phyloP scores from a whole-genome alignment of 2,888 invertebrate species.

The Epicampocera succincta region DNA sequence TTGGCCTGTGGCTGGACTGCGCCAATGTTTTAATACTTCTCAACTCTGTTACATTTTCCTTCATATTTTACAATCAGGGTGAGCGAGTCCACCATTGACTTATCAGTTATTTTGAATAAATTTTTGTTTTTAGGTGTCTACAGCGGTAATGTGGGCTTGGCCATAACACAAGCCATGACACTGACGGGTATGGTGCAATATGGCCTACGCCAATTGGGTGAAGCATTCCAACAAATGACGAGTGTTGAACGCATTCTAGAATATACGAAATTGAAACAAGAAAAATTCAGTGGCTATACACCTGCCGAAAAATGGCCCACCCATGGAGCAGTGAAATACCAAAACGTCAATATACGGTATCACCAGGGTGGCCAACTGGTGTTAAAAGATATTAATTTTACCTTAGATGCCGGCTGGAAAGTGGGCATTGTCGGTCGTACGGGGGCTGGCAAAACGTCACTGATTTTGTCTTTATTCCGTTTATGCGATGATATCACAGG shows the following conservation, averaged over 20 bases:
- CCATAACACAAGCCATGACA: conserved; percentile 86
- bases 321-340: conserved; percentile 84
- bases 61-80: conserved; percentile 84
- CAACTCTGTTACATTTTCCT: conserved; percentile 85
- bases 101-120: not conserved
- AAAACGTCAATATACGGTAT: conserved; percentile 84
- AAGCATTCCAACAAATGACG: conserved; percentile 87
- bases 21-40: conserved; percentile 89
- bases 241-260: conserved; percentile 88
- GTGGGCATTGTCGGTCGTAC: conserved; percentile 92
- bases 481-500: conserved; percentile 87
- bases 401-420: conserved; percentile 86
- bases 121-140: conserved; percentile 79
- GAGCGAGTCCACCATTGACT: conserved; percentile 73
- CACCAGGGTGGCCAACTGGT: conserved; percentile 84
- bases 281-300: conserved; percentile 79
- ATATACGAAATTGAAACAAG: conserved; percentile 87
- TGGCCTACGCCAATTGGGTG: conserved; percentile 87
- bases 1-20: conserved; percentile 89
- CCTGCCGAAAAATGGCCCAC: conserved; percentile 87
- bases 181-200: conserved; percentile 88
- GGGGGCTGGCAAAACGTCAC: conserved; percentile 91
- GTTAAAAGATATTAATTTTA: conserved; percentile 87
- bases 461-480: conserved; percentile 90
- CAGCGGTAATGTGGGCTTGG: conserved; percentile 87